phyloP scores from a whole-genome alignment of 2,113 vertebrate species.

The Macroglossus sobrinus region DNA sequence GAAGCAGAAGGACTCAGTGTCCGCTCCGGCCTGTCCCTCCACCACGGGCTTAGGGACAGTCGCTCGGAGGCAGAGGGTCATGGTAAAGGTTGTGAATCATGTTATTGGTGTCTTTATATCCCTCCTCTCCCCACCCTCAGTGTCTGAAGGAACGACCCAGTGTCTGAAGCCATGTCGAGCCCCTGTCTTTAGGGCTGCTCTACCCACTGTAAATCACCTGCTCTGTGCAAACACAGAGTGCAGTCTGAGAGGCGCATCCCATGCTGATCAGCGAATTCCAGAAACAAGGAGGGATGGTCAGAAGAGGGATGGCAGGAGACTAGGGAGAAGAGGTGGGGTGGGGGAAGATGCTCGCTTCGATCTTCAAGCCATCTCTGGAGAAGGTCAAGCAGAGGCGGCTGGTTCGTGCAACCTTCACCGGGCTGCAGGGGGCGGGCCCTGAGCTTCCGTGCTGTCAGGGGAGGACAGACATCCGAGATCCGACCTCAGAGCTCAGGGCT shows the following conservation, averaged over 20 bases:
- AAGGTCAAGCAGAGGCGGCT: constrained; percentile 43
- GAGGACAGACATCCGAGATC: not conserved
- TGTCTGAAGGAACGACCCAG: not conserved
- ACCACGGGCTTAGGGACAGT: not conserved
- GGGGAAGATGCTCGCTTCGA: not conserved
- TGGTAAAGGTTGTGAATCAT: not conserved
- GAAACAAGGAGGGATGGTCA: constrained; percentile 8
- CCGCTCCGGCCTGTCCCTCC: not conserved
- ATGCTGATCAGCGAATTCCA: not conserved
- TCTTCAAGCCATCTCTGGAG: not conserved
- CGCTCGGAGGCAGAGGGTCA: not conserved
- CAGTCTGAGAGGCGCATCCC: not conserved
- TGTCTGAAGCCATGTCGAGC: not conserved
- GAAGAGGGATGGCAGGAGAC: not conserved
- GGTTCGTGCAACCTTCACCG: constrained; percentile 34
- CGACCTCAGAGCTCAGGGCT: constrained; percentile 34
- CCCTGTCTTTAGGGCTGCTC: constrained; percentile 13
- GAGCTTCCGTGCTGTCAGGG: not conserved
- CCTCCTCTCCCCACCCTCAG: not conserved
- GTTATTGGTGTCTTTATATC: not conserved
- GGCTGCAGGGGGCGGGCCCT: constrained; percentile 3
- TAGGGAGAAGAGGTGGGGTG: not conserved
- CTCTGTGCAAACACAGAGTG: not conserved
- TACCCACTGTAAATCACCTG: not conserved
- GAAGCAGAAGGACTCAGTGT: not conserved